phyloP scores from a whole-genome alignment of 1,140 invertebrate genomes.

The Schmidtea mediterranea region DNA sequence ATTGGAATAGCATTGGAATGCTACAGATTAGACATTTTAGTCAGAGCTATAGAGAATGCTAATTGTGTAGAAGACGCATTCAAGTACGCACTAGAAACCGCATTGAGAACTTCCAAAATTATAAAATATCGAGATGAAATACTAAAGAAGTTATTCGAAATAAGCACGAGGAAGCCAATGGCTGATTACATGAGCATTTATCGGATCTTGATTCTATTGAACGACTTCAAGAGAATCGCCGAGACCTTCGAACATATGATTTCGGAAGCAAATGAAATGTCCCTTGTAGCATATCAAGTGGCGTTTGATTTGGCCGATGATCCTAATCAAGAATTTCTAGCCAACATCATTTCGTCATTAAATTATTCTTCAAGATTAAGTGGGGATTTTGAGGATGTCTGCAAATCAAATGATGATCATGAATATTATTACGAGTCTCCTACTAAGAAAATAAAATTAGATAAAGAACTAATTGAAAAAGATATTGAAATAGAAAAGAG shows the following conservation, averaged over 20 bases:
- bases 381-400: no score
- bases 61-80: conserved; percentile 39
- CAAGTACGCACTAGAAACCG: conserved; percentile 70
- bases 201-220: conserved; percentile 72
- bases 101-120: conserved; percentile 77
- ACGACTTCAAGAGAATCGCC: conserved; percentile 64
- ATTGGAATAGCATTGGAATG: conserved; percentile 78
- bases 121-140: conserved; percentile 65
- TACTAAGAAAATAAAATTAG: not conserved
- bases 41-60: conserved; percentile 40
- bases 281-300: conserved; percentile 1
- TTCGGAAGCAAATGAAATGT: conserved; percentile 40
- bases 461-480: no score
- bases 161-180: conserved; percentile 48
- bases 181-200: conserved; percentile 75
- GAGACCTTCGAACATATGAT: conserved; percentile 62
- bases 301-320: conserved; percentile 55
- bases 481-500: no score
- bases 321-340: conserved; percentile 83
- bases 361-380: no score
- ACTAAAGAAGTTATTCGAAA: conserved; percentile 52
- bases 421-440: not conserved
- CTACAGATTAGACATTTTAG: conserved; percentile 74
- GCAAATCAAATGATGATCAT: no score
- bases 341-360: no score